Evolutionary conservation across 2,113 vertebrate genomes (phyloP).

Genomic region (Zosterops lateralis): DNA sequence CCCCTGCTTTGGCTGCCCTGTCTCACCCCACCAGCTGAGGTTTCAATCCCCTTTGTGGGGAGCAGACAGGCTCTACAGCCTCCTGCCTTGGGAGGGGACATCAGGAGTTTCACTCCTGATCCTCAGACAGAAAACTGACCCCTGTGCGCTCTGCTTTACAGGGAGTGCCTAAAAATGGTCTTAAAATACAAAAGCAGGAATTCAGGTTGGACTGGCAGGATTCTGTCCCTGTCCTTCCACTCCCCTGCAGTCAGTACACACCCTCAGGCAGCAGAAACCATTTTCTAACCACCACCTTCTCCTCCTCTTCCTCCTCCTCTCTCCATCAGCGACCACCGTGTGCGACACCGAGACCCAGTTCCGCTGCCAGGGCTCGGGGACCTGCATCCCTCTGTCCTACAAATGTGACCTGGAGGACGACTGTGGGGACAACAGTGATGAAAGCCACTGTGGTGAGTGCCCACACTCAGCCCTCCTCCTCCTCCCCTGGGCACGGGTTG

Average conservation of each 20-base stretch:
- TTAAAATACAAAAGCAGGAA: not conserved
- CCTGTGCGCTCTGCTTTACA: not conserved
- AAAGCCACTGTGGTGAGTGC: slow-evolving; percentile 88
- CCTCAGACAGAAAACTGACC: not conserved
- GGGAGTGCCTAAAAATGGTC: not conserved
- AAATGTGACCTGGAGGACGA: slow-evolving; percentile 98
- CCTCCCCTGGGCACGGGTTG: not conserved
- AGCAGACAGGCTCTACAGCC: not conserved
- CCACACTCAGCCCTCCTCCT: not conserved
- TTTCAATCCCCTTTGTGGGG: not conserved
- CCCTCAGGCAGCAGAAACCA: rapidly evolving
- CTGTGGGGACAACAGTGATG: slow-evolving; percentile 96
- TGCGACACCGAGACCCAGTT: slow-evolving; percentile 91
- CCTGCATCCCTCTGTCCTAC: slow-evolving; percentile 93
- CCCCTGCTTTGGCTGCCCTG: not conserved
- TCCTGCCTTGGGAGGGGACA: not conserved
- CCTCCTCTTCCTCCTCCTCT: not conserved
- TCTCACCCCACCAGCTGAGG: not conserved
- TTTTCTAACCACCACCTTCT: not conserved
- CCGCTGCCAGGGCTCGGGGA: slow-evolving; percentile 88
- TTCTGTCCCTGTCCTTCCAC: not conserved
- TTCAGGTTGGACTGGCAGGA: not conserved
- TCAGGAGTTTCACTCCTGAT: not conserved
- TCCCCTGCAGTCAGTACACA: not conserved
- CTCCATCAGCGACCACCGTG: slow-evolving; percentile 81